A percentile compares a stretch with the other conserved stretches of the same genome.
Conservation (phyloP, 2,113 vertebrate species). For the Anoura caudifer region DNA sequence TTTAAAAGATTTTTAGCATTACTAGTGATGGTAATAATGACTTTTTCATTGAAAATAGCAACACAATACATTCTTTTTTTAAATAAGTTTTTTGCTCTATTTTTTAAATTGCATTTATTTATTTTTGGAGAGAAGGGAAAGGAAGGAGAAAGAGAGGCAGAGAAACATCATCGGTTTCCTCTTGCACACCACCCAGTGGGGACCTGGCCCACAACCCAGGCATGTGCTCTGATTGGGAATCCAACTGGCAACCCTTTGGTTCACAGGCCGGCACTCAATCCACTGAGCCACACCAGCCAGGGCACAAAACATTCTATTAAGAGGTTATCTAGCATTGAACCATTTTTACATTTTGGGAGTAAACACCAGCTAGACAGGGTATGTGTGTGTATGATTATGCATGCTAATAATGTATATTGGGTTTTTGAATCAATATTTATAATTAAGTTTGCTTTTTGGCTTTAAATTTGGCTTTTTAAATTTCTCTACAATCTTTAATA, state of each 20-base stretch:
- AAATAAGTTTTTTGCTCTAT: too few relatives aligned
- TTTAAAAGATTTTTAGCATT: background rate
- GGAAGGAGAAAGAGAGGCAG: too few relatives aligned
- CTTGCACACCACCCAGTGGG: too few relatives aligned
- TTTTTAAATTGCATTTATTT: too few relatives aligned
- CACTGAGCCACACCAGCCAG: too few relatives aligned
- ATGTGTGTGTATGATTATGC: background rate
- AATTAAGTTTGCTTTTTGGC: background rate
- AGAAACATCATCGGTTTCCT: too few relatives aligned
- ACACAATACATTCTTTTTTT: too few relatives aligned
- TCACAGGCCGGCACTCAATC: too few relatives aligned
- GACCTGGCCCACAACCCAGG: too few relatives aligned
- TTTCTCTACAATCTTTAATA: background rate
- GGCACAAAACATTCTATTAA: background rate
- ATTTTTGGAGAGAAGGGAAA: too few relatives aligned
- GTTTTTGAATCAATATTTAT: slow-evolving; percentile 4
- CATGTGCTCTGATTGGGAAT: too few relatives aligned
- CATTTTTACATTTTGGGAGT: background rate
- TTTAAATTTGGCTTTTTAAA: slow-evolving; percentile 28
- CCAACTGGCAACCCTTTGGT: too few relatives aligned
- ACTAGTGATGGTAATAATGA: background rate
- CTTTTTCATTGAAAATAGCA: background rate
- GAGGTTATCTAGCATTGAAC: background rate
- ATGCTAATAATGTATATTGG: background rate
- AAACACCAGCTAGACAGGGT: background rate